A percentile compares a stretch with the other conserved stretches of the same genome.
Evolutionary conservation across 2,113 vertebrate genomes (phyloP).

Genomic region (Platanista minor): DNA sequence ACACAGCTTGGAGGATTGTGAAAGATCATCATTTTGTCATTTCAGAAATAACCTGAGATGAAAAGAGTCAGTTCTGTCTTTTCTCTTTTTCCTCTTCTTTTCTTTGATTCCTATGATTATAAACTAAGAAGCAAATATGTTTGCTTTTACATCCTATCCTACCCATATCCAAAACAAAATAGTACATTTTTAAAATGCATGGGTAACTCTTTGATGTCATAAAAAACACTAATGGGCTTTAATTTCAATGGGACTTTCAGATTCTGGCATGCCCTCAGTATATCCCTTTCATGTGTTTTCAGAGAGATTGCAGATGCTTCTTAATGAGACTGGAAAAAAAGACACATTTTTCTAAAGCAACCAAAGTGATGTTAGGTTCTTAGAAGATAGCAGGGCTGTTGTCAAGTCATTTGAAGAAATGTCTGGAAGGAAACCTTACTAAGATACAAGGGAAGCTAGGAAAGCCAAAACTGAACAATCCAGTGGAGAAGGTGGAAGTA

Average conservation of each 20-base stretch:
- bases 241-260: background rate
- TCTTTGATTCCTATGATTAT: background rate
- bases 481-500: background rate
- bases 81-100: background rate
- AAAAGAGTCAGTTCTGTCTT: background rate
- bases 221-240: conserved; percentile 3
- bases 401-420: conserved; percentile 27
- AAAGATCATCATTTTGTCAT: background rate
- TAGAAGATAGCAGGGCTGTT: conserved; percentile 23
- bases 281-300: conserved; percentile 12
- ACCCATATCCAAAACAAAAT: conserved; percentile 17
- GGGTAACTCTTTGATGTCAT: conserved; percentile 32
- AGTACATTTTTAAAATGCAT: conserved; percentile 10
- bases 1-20: background rate
- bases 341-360: conserved; percentile 30
- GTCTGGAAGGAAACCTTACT: background rate
- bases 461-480: background rate
- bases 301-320: conserved; percentile 10
- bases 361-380: background rate
- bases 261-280: background rate
- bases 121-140: conserved; percentile 29
- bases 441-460: background rate
- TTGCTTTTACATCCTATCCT: background rate
- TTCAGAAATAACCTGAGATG: conserved; percentile 18
- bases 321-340: conserved; percentile 26